phyloP scores from a whole-genome alignment of 1,140 invertebrate species.

The Lasioglossum albipes region DNA sequence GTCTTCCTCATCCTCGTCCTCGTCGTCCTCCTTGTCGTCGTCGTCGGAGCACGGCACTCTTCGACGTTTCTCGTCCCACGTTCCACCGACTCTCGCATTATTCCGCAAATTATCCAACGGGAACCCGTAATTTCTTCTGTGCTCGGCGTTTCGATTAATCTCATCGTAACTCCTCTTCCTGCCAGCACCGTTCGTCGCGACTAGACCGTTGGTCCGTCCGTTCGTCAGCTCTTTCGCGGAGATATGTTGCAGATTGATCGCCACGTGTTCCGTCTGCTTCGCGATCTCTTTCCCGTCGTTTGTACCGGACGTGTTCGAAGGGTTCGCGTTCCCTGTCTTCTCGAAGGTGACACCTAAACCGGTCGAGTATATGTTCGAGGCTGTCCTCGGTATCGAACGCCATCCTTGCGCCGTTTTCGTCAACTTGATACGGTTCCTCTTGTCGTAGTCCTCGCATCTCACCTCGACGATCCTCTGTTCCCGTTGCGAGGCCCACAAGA shows the following conservation, averaged over 20 bases:
- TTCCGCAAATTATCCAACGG: constrained; percentile 46
- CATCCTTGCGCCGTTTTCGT: constrained; percentile 89
- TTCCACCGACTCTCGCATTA: constrained; percentile 44
- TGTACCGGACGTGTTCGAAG: constrained; percentile 33
- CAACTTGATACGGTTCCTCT: constrained; percentile 88
- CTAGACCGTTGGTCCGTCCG: constrained; percentile 46
- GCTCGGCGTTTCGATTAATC: constrained; percentile 44
- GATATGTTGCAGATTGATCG: constrained; percentile 44
- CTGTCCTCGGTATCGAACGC: constrained; percentile 89
- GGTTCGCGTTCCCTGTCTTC: constrained; percentile 11
- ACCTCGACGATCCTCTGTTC: constrained; percentile 90
- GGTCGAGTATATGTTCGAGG: constrained; percentile 80
- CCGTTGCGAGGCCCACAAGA: constrained; percentile 89
- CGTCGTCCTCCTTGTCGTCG: not conserved
- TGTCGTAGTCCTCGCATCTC: constrained; percentile 91
- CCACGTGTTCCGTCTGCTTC: constrained; percentile 4
- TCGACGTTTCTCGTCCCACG: constrained; percentile 64
- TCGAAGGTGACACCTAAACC: constrained; percentile 36
- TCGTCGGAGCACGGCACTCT: constrained; percentile 55
- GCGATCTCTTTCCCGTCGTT: constrained; percentile 22
- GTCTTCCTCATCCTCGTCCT: constrained; percentile 41
- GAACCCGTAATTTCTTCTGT: constrained; percentile 54
- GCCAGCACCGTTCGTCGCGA: constrained; percentile 30
- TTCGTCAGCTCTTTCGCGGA: constrained; percentile 44
- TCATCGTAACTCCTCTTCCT: constrained; percentile 52